Conservation (phyloP, 2,113 vertebrate genomes). For the Chaetura pelagica region DNA sequence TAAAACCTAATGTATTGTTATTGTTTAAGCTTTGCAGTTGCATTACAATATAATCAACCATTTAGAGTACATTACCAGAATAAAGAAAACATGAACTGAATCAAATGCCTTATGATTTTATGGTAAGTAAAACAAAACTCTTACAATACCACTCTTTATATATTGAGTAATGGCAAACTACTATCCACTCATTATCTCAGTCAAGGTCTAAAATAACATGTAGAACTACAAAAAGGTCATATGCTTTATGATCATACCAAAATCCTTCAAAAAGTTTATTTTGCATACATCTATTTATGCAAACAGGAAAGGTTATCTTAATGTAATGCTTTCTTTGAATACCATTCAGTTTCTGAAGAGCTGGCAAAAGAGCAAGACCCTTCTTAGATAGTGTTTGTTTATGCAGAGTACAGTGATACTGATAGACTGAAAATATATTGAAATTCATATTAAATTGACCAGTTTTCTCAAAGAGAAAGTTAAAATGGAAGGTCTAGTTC, state of each 20-base stretch:
- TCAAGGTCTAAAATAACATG: constrained; percentile 50
- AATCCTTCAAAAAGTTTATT: background rate
- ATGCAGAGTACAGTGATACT: background rate
- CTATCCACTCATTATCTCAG: constrained; percentile 46
- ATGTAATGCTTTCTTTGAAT: background rate
- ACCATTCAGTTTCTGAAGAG: background rate
- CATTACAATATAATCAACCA: constrained; percentile 72
- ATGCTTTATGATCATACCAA: background rate
- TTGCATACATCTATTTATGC: background rate
- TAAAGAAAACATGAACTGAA: constrained; percentile 71
- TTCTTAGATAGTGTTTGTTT: background rate
- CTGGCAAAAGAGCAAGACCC: background rate
- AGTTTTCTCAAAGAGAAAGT: constrained; percentile 34
- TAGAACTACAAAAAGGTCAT: background rate
- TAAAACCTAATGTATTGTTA: constrained; percentile 62
- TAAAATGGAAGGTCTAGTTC: background rate
- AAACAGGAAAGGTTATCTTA: background rate
- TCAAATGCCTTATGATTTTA: constrained; percentile 40
- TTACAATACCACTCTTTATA: constrained; percentile 57
- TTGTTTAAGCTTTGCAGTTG: constrained; percentile 70
- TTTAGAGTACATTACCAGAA: constrained; percentile 70
- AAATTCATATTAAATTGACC: constrained; percentile 20
- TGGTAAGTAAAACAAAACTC: constrained; percentile 70
- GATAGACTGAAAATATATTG: background rate
- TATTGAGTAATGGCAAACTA: constrained; percentile 62